phyloP scores from a whole-genome alignment of 2,113 vertebrate species.

The Romanogobio albipinnatus region DNA sequence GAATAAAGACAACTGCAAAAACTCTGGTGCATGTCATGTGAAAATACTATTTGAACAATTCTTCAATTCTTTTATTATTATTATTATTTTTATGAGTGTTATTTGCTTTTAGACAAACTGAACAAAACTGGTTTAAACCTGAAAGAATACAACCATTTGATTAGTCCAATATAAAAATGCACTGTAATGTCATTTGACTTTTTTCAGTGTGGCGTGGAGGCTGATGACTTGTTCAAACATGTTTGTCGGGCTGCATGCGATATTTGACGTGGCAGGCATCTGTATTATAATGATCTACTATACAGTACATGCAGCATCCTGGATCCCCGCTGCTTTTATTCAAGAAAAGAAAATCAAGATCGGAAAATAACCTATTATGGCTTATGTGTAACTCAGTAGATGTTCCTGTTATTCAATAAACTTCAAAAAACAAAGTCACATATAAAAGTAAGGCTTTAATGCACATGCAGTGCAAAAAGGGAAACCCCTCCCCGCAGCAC shows the following conservation, averaged over 20 bases:
- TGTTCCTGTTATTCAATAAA: slow-evolving; percentile 5
- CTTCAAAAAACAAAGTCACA: slow-evolving; percentile 7
- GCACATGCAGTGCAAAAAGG: background rate
- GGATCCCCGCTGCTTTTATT: slow-evolving; percentile 36
- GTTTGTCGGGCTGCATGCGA: background rate
- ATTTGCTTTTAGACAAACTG: too few species aligned
- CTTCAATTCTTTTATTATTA: too few species aligned
- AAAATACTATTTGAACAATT: too few species aligned
- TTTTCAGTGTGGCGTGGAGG: background rate
- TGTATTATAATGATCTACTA: background rate
- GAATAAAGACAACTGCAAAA: too few species aligned
- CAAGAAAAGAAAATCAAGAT: background rate
- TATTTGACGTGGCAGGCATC: slow-evolving; percentile 37
- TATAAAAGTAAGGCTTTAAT: background rate
- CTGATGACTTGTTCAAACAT: background rate
- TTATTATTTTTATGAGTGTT: too few species aligned
- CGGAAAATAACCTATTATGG: slow-evolving; percentile 9
- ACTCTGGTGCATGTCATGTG: too few species aligned
- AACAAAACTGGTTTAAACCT: too few species aligned
- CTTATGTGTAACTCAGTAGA: background rate
- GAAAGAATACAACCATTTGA: too few species aligned
- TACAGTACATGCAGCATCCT: slow-evolving; percentile 34
- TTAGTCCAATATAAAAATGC: too few species aligned
- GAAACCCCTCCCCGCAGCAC: background rate
- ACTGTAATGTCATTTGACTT: too few species aligned